Evolutionary conservation across 2,797 vertebrate species (phyloP).

Genomic region (Syngnathus acus): DNA sequence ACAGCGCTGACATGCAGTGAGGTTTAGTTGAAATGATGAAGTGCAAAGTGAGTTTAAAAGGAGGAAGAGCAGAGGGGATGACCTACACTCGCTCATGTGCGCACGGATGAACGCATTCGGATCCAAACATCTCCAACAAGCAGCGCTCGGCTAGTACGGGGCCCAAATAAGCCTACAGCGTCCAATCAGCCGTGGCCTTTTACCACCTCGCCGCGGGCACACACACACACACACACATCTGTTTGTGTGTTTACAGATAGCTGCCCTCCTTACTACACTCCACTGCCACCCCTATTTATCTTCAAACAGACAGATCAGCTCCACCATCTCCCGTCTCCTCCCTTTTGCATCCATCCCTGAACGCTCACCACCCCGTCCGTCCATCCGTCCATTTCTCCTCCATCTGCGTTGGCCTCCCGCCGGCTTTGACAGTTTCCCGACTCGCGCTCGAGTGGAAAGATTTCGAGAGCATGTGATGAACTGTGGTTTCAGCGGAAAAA

Average conservation of each 20-base stretch:
- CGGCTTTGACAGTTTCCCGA: conserved; percentile 59
- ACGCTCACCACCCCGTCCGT: conserved; percentile 31
- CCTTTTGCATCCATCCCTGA: conserved; percentile 22
- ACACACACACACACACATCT: conserved; percentile 43
- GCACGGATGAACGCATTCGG: conserved; percentile 58
- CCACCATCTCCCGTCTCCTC: conserved; percentile 23
- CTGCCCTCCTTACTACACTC: conserved; percentile 48
- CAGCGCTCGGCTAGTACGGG: conserved; percentile 53
- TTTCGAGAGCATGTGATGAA: conserved; percentile 61
- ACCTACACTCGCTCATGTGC: conserved; percentile 52
- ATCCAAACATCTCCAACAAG: conserved; percentile 67
- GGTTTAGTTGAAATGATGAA: conserved; percentile 1
- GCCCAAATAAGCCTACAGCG: conserved; percentile 55
- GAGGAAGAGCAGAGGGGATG: conserved; percentile 36
- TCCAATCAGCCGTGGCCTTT: conserved; percentile 68
- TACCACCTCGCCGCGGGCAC: conserved; percentile 57
- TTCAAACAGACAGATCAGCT: conserved; percentile 61
- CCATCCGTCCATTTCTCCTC: conserved; percentile 46
- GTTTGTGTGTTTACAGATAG: conserved; percentile 41
- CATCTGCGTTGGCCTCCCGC: conserved; percentile 53
- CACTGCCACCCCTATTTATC: conserved; percentile 63
- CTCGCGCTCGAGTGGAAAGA: conserved; percentile 65
- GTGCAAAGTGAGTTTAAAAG: conserved; percentile 5
- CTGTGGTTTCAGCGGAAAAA: not conserved
- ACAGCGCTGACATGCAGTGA: conserved; percentile 5